Evolutionary conservation across 2,113 vertebrate species (phyloP).

Genomic region (Pleuronectes platessa): DNA sequence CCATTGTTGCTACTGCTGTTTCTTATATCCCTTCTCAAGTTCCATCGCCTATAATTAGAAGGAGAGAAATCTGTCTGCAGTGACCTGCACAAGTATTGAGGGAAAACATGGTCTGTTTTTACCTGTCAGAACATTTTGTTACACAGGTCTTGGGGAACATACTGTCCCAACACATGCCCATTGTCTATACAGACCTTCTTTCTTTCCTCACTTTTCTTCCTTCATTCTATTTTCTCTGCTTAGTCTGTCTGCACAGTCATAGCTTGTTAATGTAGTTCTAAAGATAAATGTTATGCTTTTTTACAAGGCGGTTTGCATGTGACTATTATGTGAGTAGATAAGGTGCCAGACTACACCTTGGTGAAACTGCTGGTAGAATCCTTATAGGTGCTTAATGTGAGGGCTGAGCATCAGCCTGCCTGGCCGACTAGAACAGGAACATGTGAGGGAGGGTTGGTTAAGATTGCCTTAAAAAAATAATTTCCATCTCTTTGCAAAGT

Average conservation of each 20-base stretch:
- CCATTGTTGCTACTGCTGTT: conserved; percentile 70
- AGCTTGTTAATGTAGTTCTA: no score
- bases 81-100: conserved; percentile 52
- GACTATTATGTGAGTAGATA: conserved; percentile 82
- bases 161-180: conserved; percentile 39
- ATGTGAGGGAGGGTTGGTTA: background rate
- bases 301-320: conserved; percentile 87
- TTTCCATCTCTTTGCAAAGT: background rate
- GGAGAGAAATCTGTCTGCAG: conserved; percentile 48
- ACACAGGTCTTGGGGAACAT: background rate
- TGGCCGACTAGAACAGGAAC: conserved; percentile 26
- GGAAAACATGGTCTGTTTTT: background rate
- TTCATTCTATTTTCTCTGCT: conserved; percentile 59
- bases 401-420: conserved; percentile 10
- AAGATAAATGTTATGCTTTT: conserved; percentile 67
- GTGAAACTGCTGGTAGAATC: conserved; percentile 67
- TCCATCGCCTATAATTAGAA: conserved; percentile 32
- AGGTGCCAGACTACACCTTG: conserved; percentile 81
- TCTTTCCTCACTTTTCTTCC: conserved; percentile 8
- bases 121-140: background rate
- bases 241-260: conserved; percentile 33
- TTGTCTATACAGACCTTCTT: conserved; percentile 49
- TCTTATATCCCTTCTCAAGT: conserved; percentile 59
- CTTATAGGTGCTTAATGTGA: conserved; percentile 17
- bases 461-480: background rate